Evolutionary conservation across 1,140 invertebrate species (phyloP).

Genomic region (Physella acuta): DNA sequence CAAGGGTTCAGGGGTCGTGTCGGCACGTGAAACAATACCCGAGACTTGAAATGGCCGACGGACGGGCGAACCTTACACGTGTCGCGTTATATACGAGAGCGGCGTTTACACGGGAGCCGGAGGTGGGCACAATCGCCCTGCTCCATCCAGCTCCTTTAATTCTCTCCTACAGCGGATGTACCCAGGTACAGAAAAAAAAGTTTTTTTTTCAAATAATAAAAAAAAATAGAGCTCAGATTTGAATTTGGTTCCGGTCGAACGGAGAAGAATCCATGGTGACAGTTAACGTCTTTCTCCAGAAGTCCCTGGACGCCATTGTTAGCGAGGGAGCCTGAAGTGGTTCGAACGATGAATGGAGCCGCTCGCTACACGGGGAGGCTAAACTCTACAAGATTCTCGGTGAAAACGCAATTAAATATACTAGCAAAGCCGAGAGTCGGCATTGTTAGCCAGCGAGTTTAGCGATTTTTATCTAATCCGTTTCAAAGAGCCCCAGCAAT

Average conservation of each 20-base stretch:
- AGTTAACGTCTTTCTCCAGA: constrained; percentile 16
- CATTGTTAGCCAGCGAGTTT: background rate
- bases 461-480: background rate
- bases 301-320: background rate
- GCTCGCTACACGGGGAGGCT: background rate
- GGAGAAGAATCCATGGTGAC: constrained; percentile 8
- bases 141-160: background rate
- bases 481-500: background rate
- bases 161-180: background rate
- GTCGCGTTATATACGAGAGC: constrained; percentile 1
- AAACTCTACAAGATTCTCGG: background rate
- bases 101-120: background rate
- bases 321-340: background rate
- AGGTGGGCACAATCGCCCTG: background rate
- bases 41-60: too few species aligned
- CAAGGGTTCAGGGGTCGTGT: too few species aligned
- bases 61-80: too few species aligned
- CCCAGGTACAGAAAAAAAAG: background rate
- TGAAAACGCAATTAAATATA: constrained; percentile 11
- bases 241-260: constrained; percentile 15
- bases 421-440: background rate
- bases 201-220: too few species aligned
- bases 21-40: too few species aligned
- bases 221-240: background rate
- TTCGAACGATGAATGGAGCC: constrained; percentile 10